Evolutionary conservation across 2,888 invertebrate genomes (phyloP).

Genomic region (Megaustenia siamemsis): DNA sequence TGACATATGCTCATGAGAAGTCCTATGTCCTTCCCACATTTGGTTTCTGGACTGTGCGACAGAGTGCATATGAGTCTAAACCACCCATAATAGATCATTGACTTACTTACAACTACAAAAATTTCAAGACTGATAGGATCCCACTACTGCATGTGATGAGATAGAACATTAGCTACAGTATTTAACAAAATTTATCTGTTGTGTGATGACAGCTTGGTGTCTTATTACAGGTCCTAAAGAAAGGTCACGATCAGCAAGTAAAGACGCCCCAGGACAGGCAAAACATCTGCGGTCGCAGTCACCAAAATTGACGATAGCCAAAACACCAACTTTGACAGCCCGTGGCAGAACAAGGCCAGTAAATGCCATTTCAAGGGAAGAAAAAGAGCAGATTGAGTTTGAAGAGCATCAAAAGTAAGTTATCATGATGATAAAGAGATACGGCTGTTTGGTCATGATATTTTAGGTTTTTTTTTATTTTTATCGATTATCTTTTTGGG

Average conservation of each 20-base stretch:
- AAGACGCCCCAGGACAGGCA: neutral
- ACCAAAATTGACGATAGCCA: slow-evolving; percentile 72
- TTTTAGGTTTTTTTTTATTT: neutral
- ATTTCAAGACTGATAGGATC: no score
- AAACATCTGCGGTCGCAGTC: slow-evolving; percentile 39
- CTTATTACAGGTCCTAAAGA: slow-evolving; percentile 7
- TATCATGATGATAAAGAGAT: neutral
- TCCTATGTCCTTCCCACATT: no score
- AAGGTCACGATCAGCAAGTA: slow-evolving; percentile 33
- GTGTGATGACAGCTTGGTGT: no score
- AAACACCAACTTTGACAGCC: slow-evolving; percentile 80
- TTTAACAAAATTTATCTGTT: no score
- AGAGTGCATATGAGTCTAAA: no score
- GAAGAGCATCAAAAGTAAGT: slow-evolving; percentile 85
- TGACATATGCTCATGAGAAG: no score
- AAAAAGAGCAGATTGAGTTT: slow-evolving; percentile 84
- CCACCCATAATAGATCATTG: no score
- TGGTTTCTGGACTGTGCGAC: no score
- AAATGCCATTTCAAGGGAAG: slow-evolving; percentile 83
- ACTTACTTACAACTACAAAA: no score
- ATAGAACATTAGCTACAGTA: no score
- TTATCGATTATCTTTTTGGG: no score
- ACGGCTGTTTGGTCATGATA: neutral
- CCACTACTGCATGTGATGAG: no score
- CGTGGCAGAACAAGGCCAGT: slow-evolving; percentile 83